A percentile compares a stretch with the other conserved stretches of the same genome.
Conservation (phyloP, 2,888 invertebrate species). For the Diaphora mendica region DNA sequence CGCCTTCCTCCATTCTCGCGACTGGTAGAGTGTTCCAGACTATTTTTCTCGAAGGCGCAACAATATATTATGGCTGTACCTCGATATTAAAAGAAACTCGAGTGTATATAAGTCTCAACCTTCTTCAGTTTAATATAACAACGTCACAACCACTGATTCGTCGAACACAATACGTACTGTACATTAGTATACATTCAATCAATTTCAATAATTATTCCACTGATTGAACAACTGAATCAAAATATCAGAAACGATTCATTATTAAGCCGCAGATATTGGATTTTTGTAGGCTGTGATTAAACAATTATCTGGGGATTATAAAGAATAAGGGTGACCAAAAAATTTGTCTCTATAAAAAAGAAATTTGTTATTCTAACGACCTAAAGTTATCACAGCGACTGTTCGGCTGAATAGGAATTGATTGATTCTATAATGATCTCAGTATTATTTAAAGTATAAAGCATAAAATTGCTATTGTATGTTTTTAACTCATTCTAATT, state of each 20-base stretch:
- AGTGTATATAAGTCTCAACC: neutral
- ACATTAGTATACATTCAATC: conserved; percentile 24
- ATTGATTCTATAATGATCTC: neutral
- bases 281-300: conserved; percentile 16
- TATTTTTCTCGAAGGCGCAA: too few relatives aligned
- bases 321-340: conserved; percentile 1
- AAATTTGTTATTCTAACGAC: conserved; percentile 13
- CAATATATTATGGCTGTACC: too few relatives aligned
- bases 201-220: conserved; percentile 31
- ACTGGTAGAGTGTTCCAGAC: too few relatives aligned
- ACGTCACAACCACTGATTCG: neutral
- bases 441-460: neutral
- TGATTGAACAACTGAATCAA: conserved; percentile 24
- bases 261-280: conserved; percentile 26
- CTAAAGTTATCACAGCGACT: conserved; percentile 2
- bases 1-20: too few relatives aligned
- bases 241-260: conserved; percentile 30
- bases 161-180: conserved; percentile 3
- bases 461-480: too few relatives aligned
- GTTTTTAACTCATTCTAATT: neutral
- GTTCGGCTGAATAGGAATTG: neutral
- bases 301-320: conserved; percentile 12
- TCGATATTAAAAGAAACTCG: neutral
- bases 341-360: conserved; percentile 4
- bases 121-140: neutral